Evolutionary conservation across 2,113 vertebrate genomes (phyloP).

Genomic region (Pollimyrus isidori): DNA sequence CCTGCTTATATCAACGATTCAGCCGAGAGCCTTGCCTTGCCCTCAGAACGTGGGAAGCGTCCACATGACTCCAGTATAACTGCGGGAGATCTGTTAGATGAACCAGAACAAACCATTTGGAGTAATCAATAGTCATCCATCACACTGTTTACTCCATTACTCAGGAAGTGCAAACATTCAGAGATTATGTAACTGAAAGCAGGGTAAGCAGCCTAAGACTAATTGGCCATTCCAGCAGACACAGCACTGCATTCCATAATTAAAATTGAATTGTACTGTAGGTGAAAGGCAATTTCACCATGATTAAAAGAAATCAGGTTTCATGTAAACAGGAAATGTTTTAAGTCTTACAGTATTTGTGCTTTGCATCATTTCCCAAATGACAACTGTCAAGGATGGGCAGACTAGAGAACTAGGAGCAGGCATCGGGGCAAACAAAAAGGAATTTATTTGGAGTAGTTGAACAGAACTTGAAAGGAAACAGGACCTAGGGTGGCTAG

Average conservation of each 20-base stretch:
- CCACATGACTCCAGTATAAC: not conserved
- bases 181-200: conserved; percentile 25
- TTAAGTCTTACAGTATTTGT: not conserved
- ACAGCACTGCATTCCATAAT: not conserved
- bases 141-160: not conserved
- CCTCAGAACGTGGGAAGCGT: not conserved
- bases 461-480: no score
- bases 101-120: conserved; percentile 14
- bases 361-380: not conserved
- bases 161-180: conserved; percentile 15
- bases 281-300: not conserved
- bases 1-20: not conserved
- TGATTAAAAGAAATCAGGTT: not conserved
- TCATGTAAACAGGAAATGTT: not conserved
- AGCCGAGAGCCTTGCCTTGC: not conserved
- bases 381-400: not conserved
- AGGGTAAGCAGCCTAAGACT: not conserved
- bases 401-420: no score
- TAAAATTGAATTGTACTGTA: not conserved
- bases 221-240: not conserved
- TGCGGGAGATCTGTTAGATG: not conserved
- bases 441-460: no score
- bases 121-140: conserved; percentile 1
- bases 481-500: no score
- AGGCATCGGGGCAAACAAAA: no score